Evolutionary conservation across 2,888 invertebrate species (phyloP).

Genomic region (Eueremaeus valkanovi): DNA sequence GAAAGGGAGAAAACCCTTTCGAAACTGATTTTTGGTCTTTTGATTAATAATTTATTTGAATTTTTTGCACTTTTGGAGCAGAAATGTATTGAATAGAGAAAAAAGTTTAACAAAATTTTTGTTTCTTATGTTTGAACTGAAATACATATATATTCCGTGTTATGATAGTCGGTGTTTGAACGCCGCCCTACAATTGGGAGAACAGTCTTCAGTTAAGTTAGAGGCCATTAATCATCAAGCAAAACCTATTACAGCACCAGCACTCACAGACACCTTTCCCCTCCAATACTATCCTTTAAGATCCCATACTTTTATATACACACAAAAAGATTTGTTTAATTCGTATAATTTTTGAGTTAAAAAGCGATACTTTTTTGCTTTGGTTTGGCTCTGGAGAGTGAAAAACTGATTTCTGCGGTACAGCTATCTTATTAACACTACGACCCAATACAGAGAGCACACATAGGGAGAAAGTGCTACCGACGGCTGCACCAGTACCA

Average conservation of each 20-base stretch:
- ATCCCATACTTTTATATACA: neutral
- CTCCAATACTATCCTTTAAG: neutral
- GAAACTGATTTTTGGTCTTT: neutral
- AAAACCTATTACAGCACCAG: slow-evolving; percentile 21
- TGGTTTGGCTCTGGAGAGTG: neutral
- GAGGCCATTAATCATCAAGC: neutral
- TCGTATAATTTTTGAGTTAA: neutral
- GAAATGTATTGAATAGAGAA: neutral
- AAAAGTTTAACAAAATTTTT: neutral
- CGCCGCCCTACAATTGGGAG: slow-evolving; percentile 20
- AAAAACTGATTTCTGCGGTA: neutral
- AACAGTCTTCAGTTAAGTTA: neutral
- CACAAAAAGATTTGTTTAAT: neutral
- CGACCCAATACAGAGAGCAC: neutral
- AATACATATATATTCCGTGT: neutral
- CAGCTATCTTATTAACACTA: slow-evolving; percentile 25
- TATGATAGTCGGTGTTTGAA: neutral
- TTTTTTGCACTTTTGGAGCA: neutral
- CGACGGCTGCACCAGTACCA: neutral
- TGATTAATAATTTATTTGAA: neutral
- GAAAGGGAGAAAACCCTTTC: neutral
- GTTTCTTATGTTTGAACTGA: no score
- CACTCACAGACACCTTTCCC: slow-evolving; percentile 20
- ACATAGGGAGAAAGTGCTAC: slow-evolving; percentile 7
- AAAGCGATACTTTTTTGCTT: neutral